A percentile compares a stretch with the other conserved stretches of the same genome.
phyloP scores from a whole-genome alignment of 1,140 invertebrate genomes.

The Drosophila willistoni region DNA sequence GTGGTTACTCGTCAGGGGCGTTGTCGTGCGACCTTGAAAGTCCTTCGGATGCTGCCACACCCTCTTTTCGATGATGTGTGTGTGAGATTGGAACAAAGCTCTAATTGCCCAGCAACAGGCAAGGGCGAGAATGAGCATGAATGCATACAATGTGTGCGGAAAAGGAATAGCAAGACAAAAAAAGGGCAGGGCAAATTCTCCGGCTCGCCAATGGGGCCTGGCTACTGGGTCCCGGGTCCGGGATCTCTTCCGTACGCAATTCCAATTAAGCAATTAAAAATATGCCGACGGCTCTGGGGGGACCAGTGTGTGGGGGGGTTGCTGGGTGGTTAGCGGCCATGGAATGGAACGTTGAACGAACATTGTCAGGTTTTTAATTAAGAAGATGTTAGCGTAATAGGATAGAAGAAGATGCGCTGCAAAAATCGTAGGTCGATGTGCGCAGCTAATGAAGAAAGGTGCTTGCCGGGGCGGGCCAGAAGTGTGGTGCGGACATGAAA shows the following conservation, averaged over 20 bases:
- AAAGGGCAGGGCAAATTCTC: constrained; percentile 30
- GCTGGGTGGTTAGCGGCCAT: neutral
- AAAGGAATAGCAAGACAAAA: constrained; percentile 18
- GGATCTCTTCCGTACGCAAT: constrained; percentile 58
- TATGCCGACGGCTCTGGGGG: constrained; percentile 27
- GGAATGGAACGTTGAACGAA: constrained; percentile 1
- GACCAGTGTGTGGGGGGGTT: neutral
- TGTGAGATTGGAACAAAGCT: neutral
- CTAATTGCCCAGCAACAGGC: constrained; percentile 62
- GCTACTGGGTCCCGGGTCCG: constrained; percentile 13
- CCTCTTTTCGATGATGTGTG: neutral
- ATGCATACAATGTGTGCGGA: constrained; percentile 18
- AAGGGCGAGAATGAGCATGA: neutral
- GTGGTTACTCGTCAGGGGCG: constrained; percentile 49
- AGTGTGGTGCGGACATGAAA: constrained; percentile 2
- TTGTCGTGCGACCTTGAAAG: constrained; percentile 37
- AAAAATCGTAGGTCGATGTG: constrained; percentile 81
- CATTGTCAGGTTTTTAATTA: constrained; percentile 82
- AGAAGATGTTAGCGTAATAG: constrained; percentile 83
- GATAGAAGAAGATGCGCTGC: constrained; percentile 79
- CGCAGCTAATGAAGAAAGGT: constrained; percentile 80
- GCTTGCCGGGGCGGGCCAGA: constrained; percentile 27
- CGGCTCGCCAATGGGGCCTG: constrained; percentile 3
- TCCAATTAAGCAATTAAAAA: constrained; percentile 83
- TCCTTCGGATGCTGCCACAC: constrained; percentile 12